A percentile compares a stretch with the other conserved stretches of the same genome.
phyloP scores from a whole-genome alignment of 2,888 invertebrate species.

The Idaea dimidiata region DNA sequence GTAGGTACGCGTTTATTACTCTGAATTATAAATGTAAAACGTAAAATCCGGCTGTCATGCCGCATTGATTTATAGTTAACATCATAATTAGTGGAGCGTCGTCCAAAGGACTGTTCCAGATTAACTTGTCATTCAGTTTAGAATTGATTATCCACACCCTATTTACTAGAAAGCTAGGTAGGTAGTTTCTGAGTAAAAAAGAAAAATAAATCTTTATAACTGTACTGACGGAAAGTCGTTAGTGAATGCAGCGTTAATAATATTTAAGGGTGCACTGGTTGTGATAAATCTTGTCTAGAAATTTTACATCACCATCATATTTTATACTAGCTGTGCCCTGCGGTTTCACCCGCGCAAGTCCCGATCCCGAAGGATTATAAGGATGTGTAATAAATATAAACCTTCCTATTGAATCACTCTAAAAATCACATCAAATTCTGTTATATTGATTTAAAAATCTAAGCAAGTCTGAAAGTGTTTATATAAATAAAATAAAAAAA shows the following conservation, averaged over 20 bases:
- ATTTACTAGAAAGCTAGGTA: conserved; percentile 18
- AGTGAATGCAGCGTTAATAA: conserved; percentile 4
- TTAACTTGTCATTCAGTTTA: conserved; percentile 39
- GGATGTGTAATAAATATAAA: no score
- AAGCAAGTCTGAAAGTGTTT: no score
- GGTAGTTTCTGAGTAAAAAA: conserved; percentile 21
- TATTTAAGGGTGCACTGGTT: background rate
- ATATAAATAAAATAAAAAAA: no score
- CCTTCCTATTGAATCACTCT: no score
- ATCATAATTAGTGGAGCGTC: conserved; percentile 18
- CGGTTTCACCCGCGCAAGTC: no score
- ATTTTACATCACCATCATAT: no score
- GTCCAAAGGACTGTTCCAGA: conserved; percentile 29
- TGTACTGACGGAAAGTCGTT: conserved; percentile 18
- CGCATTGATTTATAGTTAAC: conserved; percentile 20
- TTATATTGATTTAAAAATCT: no score
- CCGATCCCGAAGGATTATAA: no score
- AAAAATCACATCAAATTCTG: no score
- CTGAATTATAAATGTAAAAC: conserved; percentile 2
- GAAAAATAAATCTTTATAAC: conserved; percentile 36
- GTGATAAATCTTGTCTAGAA: no score
- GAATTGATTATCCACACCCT: conserved; percentile 41
- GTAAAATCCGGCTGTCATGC: conserved; percentile 5
- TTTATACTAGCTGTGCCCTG: no score
- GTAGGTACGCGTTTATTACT: background rate